Conservation (phyloP, 2,888 invertebrate species). For the Megamerina dolium region DNA sequence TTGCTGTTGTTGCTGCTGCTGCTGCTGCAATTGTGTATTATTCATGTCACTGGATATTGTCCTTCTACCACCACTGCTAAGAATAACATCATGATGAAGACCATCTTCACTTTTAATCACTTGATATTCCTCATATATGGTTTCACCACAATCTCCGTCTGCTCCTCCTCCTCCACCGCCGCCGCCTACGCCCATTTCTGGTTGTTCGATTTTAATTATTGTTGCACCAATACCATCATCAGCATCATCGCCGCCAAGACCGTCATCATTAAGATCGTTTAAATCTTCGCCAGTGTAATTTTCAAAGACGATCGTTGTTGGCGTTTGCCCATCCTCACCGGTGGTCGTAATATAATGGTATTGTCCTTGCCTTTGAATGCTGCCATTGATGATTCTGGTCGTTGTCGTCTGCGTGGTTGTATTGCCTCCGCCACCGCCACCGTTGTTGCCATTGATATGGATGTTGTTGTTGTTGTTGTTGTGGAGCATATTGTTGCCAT, state of each 20-base stretch:
- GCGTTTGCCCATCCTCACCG: constrained; percentile 33
- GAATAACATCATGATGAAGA: no score
- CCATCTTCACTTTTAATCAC: constrained; percentile 29
- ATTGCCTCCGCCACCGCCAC: not conserved
- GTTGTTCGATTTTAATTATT: constrained; percentile 24
- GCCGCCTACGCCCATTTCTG: constrained; percentile 13
- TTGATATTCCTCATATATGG: constrained; percentile 41
- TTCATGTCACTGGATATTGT: not conserved
- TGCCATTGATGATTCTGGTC: not conserved
- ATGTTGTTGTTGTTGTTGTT: constrained; percentile 21
- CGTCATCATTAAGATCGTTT: constrained; percentile 19
- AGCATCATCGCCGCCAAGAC: constrained; percentile 15
- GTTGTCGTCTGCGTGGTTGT: constrained; percentile 1
- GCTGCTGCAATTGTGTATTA: constrained; percentile 22
- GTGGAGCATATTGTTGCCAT: constrained; percentile 15
- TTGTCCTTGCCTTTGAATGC: constrained; percentile 25
- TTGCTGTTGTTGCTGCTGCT: constrained; percentile 15
- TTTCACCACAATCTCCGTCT: constrained; percentile 28
- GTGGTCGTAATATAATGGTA: constrained; percentile 42
- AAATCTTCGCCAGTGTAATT: constrained; percentile 37
- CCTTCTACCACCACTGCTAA: not conserved
- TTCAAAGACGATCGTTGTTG: constrained; percentile 40
- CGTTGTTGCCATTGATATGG: constrained; percentile 21
- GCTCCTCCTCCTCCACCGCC: constrained; percentile 18
- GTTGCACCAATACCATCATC: constrained; percentile 14